Evolutionary conservation across 2,113 vertebrate species (phyloP), one percentile per base, ranked within the genome.

Genomic region (Pteronura brasiliensis): DNA sequence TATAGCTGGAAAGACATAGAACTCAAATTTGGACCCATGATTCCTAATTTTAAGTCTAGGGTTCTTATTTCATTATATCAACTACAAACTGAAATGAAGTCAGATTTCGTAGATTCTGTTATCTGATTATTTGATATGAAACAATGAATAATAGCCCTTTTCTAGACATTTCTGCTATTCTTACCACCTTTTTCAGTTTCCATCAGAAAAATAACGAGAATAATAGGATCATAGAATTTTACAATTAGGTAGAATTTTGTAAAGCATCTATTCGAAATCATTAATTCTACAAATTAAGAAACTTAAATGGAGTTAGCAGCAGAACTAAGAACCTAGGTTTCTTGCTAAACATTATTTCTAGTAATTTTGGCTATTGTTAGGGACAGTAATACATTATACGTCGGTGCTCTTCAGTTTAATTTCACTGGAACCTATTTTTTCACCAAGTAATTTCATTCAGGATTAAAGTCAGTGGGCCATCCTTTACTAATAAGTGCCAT

Each of bases 61-160:
- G 13, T 76, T 93, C 49, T 77, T 83, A 49, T 29, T 90, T 83
- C 34, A 47, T 88, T 77, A 47, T 67, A 44, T 13, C 34, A 65
- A 34, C 65, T 31, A 86, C 65, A 85, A 34, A 85, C 13, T 92
- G 39, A 92, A 89, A 88, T 65, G 87, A 95, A 27, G 67, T 67
- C 55, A 36, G 34, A 69, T 67, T 94, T 95, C 74, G 92, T 96
- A 88, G 49, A 71, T 95, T 87, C 87, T 96, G 6, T 93, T 96
- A 17, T 57, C 29, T 86, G 25, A 52, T 10, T 55, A 15, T 79
- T 36, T 86, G 39, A 88, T 87, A 57, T 65, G 25, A 84, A 79
- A 67, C 4, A 39, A n/a, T 88, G 27, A 67, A 34, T 92, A 63
- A 44, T 85, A 57, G 21, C 57, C 47, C 29, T 83, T 90, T 95